Percentiles rank a stretch among this genome's conserved stretches.
Conservation (phyloP, 2,888 invertebrate genomes). For the Pseudococcus jackbeardsleyi region DNA sequence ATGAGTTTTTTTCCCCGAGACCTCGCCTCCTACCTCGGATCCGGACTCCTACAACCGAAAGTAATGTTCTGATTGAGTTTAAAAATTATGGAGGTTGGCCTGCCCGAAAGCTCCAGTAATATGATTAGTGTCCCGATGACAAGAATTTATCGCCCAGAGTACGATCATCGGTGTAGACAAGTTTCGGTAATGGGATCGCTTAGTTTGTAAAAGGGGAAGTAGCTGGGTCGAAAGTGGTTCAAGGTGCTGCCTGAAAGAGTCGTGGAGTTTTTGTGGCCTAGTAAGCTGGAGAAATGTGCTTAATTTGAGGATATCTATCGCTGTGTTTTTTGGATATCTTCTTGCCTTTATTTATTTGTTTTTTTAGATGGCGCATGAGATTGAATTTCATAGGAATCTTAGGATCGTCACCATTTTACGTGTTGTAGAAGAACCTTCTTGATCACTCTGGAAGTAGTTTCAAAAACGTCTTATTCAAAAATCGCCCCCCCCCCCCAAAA, state of each 20-base stretch:
- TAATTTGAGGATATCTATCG: no score
- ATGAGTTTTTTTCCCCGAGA: conserved; percentile 24
- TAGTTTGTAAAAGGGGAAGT: background rate
- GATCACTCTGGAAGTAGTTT: no score
- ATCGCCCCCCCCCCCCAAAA: no score
- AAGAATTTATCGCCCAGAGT: conserved; percentile 23
- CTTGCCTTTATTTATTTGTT: no score
- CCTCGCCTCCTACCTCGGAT: background rate
- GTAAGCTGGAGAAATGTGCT: background rate
- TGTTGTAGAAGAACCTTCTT: no score
- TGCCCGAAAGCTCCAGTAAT: conserved; percentile 10
- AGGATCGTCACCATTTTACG: no score
- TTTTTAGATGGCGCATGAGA: no score
- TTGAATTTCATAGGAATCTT: no score
- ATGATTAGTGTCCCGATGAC: conserved; percentile 39
- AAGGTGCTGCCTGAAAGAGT: background rate
- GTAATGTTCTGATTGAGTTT: conserved; percentile 28
- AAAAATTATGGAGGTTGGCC: conserved; percentile 20
- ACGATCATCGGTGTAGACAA: background rate
- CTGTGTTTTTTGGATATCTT: no score
- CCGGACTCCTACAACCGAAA: background rate
- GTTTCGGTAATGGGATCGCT: background rate
- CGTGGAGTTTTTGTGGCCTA: background rate
- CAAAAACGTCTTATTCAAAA: no score
- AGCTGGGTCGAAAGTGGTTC: background rate